Evolutionary conservation across 2,113 vertebrate genomes (phyloP).

Genomic region (Monarcha castaneiventris): DNA sequence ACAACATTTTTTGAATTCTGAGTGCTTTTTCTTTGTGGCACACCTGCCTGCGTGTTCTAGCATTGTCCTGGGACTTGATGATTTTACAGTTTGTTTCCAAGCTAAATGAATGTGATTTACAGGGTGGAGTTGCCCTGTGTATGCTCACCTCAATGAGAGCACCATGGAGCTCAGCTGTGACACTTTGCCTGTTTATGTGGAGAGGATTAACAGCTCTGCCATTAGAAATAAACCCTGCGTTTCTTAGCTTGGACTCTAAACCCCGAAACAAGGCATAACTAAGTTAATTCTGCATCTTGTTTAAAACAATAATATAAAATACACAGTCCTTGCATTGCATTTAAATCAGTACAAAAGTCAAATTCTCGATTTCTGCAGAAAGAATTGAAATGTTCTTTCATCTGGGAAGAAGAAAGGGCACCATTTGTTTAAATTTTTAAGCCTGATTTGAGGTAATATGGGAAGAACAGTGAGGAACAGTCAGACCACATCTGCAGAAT

Average conservation of each 20-base stretch:
- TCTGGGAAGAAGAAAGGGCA: background rate
- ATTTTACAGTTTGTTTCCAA: background rate
- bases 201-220: background rate
- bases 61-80: background rate
- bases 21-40: background rate
- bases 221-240: background rate
- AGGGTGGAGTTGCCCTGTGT: background rate
- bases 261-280: background rate
- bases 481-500: constrained; percentile 1
- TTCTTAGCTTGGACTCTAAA: background rate
- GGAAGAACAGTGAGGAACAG: background rate
- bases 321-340: background rate
- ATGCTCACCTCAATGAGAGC: background rate
- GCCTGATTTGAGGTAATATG: background rate
- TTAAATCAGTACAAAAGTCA: background rate
- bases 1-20: background rate
- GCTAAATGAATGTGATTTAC: background rate
- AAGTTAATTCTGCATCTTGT: background rate
- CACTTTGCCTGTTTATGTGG: background rate
- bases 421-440: background rate
- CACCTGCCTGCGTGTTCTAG: background rate
- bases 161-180: background rate
- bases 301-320: background rate
- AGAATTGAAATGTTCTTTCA: background rate
- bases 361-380: background rate